Base-by-base conservation (phyloP, 2,113 vertebrate genomes). In the Formicarius rufipectus region DNA sequence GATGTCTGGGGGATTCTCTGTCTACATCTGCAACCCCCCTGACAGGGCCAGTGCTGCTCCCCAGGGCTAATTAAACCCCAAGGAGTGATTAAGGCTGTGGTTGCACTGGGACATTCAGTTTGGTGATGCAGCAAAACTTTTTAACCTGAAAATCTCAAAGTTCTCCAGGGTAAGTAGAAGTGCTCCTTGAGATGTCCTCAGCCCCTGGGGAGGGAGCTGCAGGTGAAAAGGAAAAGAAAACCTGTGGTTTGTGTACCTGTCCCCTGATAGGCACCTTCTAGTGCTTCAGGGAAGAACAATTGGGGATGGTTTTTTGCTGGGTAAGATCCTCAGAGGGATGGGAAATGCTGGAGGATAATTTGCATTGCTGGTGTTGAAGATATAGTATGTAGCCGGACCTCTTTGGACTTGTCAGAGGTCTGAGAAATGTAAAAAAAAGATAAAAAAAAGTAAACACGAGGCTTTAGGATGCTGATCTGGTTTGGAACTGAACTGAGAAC, bases 101-200 rank as follows among this genome's bases (percentile, higher is more conserved):
- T 18, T 15, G 13, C 6, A 1, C 20, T n/a, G 27, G 66, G 52
- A 7, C 31, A 13, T 12, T 42, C 44, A 22, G 25, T 10, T 4
- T 1, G 12, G 35, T 6, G 30, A 35, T 9, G 13, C 52, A 62
- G 35, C 28, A 62, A 81, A 50, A 6, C 17, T 39, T 52, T 37
- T 23, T 42, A 78, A 37, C 18, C 12, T 15, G 2, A 16, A 56
- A 33, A 12, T 4, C 20, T 14, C 24, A 62, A 22, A 24, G 37
- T 37, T 66, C 8, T 4, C 78, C 21, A 23, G 58, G 12, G 28
- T 11, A 35, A 66, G 10, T 6, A 0, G 3, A n/a, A 44, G 7
- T 2, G 30, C 3, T 66, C 16, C 16, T 19, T 1, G 63, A 76
- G 30, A 27, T 33, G 35, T 40, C 31, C 24, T 7, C 8, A 1